phyloP scores from a whole-genome alignment of 2,888 invertebrate species.

The Trachelus iudaicus region DNA sequence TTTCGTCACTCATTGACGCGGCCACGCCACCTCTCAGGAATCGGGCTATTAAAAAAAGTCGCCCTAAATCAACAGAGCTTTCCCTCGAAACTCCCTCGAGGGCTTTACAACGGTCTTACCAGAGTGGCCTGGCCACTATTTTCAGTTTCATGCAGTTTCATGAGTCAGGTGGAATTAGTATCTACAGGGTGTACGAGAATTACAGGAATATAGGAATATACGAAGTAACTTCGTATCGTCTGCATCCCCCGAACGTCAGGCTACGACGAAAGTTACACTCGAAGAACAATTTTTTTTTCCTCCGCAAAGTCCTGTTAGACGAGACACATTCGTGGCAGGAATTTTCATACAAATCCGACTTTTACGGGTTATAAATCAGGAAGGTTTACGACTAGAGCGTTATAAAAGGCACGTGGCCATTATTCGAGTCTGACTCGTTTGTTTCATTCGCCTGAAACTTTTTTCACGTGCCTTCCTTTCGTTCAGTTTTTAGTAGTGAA shows the following conservation, averaged over 20 bases:
- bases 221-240: background rate
- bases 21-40: slow-evolving; percentile 9
- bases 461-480: background rate
- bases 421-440: background rate
- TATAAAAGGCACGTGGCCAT: background rate
- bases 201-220: background rate
- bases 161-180: background rate
- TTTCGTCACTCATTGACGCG: background rate
- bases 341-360: background rate
- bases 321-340: background rate
- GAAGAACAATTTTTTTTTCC: background rate
- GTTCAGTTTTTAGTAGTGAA: background rate
- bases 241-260: background rate
- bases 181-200: background rate
- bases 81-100: slow-evolving; percentile 22
- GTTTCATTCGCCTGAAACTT: background rate
- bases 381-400: background rate
- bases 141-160: background rate
- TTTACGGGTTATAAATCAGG: background rate
- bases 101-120: slow-evolving; percentile 29
- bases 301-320: background rate
- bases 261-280: background rate
- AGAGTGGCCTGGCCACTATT: slow-evolving; percentile 9
- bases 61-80: slow-evolving; percentile 32
- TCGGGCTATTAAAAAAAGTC: slow-evolving; percentile 33